Evolutionary conservation across 2,888 invertebrate species (phyloP), one percentile per base, ranked within the genome.

Genomic region (Dolomedes plantarius): DNA sequence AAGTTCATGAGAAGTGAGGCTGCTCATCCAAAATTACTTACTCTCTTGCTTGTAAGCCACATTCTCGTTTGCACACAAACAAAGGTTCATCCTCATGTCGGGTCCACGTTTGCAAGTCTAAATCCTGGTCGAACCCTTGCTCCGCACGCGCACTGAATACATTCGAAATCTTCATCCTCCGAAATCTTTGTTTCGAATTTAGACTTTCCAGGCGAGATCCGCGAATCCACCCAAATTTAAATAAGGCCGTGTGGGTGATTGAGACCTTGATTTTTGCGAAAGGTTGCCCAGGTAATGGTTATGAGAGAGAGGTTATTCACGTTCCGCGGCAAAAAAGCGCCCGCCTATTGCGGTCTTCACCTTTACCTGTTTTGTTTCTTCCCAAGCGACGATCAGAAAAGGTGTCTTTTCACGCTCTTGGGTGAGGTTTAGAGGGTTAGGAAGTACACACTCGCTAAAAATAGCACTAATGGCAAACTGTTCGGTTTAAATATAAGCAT

Each of bases 231-330:
- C 56, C 56, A 56, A 56, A 56, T 56, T 56, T 56, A 56, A 56
- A 56, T 56, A 56, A 56, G 56, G 56, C 23, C 56, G 56, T 56
- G 56, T 56, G 56, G 56, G 56, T 56, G 56, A 56, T 56, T 23
- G 56, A 56, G 56, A 56, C 56, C 56, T 56, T 56, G 23, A 56
- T 56, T 56, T 56, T 56, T 56, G 1, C 19, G 56, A 56, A 56
- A 56, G 23, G 56, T 56, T 56, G 23, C 23, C 23, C 23, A 56
- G 23, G 56, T 56, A 56, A 56, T 56, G 56, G 56, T 56, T 56
- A 56, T 56, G 56, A 56, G 41, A 46, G 36, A 36, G 46, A 46
- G 11, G 56, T 56, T 56, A 23, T 56, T 56, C 56, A 23, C 56
- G 56, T 56, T 56, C 23, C 41, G 41, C n/a, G n/a, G 41, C 16